Conservation (phyloP, 2,113 vertebrate genomes). For the Tetrao urogallus region DNA sequence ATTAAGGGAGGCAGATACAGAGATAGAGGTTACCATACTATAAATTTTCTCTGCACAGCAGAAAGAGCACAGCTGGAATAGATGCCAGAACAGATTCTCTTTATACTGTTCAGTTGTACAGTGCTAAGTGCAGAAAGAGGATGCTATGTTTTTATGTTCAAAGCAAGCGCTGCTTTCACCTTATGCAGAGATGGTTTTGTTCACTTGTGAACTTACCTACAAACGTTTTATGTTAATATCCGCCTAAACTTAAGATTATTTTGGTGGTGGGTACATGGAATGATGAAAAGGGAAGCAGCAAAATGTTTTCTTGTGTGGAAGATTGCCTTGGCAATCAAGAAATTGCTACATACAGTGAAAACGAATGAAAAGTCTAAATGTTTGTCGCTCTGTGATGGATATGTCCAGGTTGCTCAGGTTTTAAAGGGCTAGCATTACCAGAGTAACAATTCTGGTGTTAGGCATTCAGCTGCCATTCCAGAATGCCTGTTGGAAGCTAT, state of each 20-base stretch:
- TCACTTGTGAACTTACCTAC: neutral
- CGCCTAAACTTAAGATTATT: neutral
- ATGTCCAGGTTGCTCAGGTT: neutral
- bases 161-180: neutral
- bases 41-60: neutral
- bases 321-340: neutral
- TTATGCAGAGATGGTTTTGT: neutral
- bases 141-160: neutral
- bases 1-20: neutral
- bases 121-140: neutral
- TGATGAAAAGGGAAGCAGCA: neutral
- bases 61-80: neutral
- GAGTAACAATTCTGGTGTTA: neutral
- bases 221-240: neutral
- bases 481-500: neutral
- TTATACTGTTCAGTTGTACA: neutral
- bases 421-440: neutral
- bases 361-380: neutral
- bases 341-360: neutral
- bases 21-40: neutral
- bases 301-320: neutral
- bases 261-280: neutral
- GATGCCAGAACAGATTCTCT: neutral
- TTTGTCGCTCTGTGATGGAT: neutral
- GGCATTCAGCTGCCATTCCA: neutral